Conservation (phyloP, 2,888 invertebrate species). For the Lobophora halterata region DNA sequence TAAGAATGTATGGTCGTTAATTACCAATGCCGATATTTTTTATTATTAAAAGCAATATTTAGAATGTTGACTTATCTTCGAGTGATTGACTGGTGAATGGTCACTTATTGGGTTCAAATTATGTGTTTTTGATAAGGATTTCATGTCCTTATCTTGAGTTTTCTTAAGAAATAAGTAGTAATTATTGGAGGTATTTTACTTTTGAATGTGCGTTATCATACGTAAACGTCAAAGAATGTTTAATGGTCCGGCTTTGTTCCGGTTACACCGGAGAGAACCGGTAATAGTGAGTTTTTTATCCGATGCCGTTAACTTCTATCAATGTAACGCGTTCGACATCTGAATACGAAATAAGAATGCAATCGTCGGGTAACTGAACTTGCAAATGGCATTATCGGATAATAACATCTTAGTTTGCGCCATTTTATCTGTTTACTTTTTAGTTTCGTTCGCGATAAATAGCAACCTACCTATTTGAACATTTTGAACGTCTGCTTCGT, state of each 20-base stretch:
- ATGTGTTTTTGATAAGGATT: not conserved
- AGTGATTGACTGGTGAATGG: conserved; percentile 19
- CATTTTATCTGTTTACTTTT: conserved; percentile 32
- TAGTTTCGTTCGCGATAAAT: conserved; percentile 26
- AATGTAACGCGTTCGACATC: conserved; percentile 52
- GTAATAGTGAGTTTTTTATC: conserved; percentile 58
- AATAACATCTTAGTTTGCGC: conserved; percentile 36
- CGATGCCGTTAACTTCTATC: conserved; percentile 56
- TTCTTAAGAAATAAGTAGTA: not conserved
- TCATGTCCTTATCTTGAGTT: conserved; percentile 22
- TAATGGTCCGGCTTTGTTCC: conserved; percentile 53
- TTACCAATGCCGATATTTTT: conserved; percentile 6
- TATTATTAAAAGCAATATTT: conserved; percentile 9
- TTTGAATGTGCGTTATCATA: conserved; percentile 47
- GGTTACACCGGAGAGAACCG: conserved; percentile 53
- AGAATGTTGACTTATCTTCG: conserved; percentile 8
- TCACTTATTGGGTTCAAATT: conserved; percentile 25
- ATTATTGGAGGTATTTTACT: conserved; percentile 35
- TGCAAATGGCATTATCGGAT: conserved; percentile 39
- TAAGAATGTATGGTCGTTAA: conserved; percentile 7
- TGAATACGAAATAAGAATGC: conserved; percentile 57
- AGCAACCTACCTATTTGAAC: too few species aligned
- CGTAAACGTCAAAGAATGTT: conserved; percentile 50
- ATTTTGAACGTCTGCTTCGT: conserved; percentile 19
- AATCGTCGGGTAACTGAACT: conserved; percentile 48